phyloP scores from a whole-genome alignment of 2,888 invertebrate genomes.

The Ctena decussata region DNA sequence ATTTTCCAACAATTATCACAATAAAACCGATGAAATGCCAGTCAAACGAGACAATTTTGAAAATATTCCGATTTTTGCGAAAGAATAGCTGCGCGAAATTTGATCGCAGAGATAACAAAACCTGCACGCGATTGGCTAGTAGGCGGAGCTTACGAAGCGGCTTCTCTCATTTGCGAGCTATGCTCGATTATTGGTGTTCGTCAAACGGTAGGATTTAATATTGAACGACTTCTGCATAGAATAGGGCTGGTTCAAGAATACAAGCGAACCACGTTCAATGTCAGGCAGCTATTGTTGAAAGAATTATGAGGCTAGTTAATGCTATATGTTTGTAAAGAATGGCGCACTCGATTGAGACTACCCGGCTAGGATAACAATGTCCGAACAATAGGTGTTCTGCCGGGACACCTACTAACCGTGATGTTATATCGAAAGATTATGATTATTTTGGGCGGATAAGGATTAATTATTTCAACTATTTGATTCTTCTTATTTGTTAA shows the following conservation, averaged over 20 bases:
- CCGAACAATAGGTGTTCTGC: slow-evolving; percentile 29
- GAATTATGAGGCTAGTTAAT: slow-evolving; percentile 29
- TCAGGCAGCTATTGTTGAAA: slow-evolving; percentile 28
- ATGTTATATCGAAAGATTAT: slow-evolving; percentile 32
- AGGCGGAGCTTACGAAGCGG: slow-evolving; percentile 40
- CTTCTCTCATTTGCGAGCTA: background rate
- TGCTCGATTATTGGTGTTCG: background rate
- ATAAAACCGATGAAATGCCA: slow-evolving; percentile 36
- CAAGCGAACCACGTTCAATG: slow-evolving; percentile 31
- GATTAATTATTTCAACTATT: slow-evolving; percentile 36
- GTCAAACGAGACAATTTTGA: slow-evolving; percentile 36
- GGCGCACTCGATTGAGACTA: background rate
- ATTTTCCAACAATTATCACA: slow-evolving; percentile 42
- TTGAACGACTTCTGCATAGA: background rate
- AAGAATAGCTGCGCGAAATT: slow-evolving; percentile 38
- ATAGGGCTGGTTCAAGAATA: slow-evolving; percentile 4
- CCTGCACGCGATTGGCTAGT: slow-evolving; percentile 42
- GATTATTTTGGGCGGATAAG: slow-evolving; percentile 35
- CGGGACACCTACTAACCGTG: slow-evolving; percentile 11
- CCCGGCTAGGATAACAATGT: slow-evolving; percentile 28
- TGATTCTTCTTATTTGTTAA: background rate
- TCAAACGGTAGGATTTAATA: background rate
- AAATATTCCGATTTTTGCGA: slow-evolving; percentile 20
- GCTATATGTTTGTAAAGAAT: background rate
- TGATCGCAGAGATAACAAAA: slow-evolving; percentile 52